Base-by-base conservation (phyloP, 2,113 vertebrate genomes). In the Castor canadensis region DNA sequence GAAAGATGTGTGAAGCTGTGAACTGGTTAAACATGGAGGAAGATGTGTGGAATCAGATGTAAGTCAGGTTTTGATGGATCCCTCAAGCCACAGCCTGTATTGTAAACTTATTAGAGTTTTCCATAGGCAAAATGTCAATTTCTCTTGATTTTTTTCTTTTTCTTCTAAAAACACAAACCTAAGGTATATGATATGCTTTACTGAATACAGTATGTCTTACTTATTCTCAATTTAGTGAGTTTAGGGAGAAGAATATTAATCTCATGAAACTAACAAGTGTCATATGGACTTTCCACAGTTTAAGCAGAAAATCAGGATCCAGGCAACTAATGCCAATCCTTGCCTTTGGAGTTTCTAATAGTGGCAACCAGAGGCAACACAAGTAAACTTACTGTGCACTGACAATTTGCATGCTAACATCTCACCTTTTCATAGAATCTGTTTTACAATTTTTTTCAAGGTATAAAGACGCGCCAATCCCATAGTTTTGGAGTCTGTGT, bases 21-120 rank as follows among this genome's bases (percentile, higher is more conserved):
- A 71, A 16, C 45, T 38, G 47, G 32, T 52, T 6, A 32, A n/a
- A 32, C n/a, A 22, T 26, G 3, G 13, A 89, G 15, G n/a, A 5
- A 9, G 19, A 35, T 1, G 1, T 1, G 12, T 1, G 94, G 40
- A 43, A n/a, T n/a, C 58, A 40, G 17, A n/a, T 0, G 1, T 4
- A 7, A 28, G n/a, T 6, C 8, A 6, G 35, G 24, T 5, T 32
- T 12, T 2, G 6, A 26, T 3, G 26, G 58, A 30, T 3, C 3
- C 26, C 20, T 9, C 52, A 16, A 20, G 4, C 20, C 13, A 10
- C 38, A 35, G 1, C 22, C 12, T 49, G 66, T 19, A 32, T 16
- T n/a, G 28, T 66, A 40, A 32, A 15, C 38, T 24, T 24, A 20
- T 71, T 12, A 60, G 60, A n/a, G 16, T 15, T 47, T 60, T 64